phyloP scores from a whole-genome alignment of 2,888 invertebrate genomes.

The Ormyrus rosae region DNA sequence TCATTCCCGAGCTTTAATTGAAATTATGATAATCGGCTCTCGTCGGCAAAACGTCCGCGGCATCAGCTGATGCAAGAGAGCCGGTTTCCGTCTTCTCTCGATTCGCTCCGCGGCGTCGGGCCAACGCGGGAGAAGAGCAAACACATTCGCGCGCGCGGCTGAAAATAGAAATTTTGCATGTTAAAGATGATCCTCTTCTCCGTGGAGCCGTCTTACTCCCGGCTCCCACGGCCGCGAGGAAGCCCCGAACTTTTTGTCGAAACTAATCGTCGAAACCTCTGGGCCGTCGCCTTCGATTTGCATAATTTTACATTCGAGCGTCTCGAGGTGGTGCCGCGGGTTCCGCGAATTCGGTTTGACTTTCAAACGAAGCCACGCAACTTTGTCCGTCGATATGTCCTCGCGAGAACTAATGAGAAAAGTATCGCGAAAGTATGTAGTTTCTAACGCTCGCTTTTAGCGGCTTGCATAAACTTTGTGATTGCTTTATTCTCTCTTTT shows the following conservation, averaged over 20 bases:
- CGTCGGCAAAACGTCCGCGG: no score
- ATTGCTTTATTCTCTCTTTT: not conserved
- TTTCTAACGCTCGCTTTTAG: no score
- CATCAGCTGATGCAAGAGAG: no score
- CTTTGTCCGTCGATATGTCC: no score
- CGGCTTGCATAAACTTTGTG: no score
- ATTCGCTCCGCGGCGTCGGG: not conserved
- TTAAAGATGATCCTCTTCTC: not conserved
- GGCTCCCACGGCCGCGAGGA: no score
- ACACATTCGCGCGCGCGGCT: not conserved
- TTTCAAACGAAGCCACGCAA: slow-evolving; percentile 13
- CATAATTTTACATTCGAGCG: slow-evolving; percentile 34
- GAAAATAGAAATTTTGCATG: not conserved
- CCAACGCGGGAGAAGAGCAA: not conserved
- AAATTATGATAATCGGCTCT: no score
- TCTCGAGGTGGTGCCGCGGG: not conserved
- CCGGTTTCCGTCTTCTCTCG: not conserved
- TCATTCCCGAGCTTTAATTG: no score
- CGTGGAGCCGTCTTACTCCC: not conserved
- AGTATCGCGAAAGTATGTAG: no score
- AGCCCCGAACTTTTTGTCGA: not conserved
- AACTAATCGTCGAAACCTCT: slow-evolving; percentile 6
- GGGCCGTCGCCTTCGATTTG: not conserved
- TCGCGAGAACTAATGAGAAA: no score
- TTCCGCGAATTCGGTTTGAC: slow-evolving; percentile 29